phyloP scores from a whole-genome alignment of 2,797 vertebrate species.

The Masticophis lateralis region DNA sequence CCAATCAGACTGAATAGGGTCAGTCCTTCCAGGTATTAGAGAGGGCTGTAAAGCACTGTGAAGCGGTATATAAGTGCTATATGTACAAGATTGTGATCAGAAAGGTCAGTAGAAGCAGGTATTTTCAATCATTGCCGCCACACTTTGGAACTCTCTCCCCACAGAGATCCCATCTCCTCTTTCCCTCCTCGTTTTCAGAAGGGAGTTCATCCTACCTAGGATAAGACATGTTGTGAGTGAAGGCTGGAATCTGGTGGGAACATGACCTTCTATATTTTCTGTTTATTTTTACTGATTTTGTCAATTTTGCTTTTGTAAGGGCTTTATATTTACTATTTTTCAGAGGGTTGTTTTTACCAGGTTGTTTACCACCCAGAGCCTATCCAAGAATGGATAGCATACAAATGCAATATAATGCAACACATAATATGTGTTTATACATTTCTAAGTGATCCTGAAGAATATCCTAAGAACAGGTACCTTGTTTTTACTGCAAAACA shows the following conservation, averaged over 20 bases:
- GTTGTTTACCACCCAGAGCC: background rate
- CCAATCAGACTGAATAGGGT: background rate
- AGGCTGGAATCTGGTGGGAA: background rate
- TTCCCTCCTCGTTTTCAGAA: background rate
- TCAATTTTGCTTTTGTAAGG: background rate
- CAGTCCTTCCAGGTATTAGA: background rate
- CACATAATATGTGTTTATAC: background rate
- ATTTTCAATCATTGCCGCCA: background rate
- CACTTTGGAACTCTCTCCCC: background rate
- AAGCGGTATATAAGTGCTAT: background rate
- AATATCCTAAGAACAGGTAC: background rate
- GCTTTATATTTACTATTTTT: background rate
- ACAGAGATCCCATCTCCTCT: background rate
- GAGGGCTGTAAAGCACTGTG: too few relatives aligned
- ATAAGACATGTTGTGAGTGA: background rate
- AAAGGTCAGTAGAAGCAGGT: background rate
- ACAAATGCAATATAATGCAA: background rate
- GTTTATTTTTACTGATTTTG: background rate
- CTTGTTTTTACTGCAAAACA: background rate
- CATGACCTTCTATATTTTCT: background rate
- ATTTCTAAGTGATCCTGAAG: background rate
- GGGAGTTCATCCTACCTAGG: background rate
- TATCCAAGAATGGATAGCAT: background rate
- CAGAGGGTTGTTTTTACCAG: background rate
- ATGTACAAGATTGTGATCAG: background rate